Base-by-base conservation (phyloP, 2,888 invertebrate genomes). In the Drosophila mulleri region DNA sequence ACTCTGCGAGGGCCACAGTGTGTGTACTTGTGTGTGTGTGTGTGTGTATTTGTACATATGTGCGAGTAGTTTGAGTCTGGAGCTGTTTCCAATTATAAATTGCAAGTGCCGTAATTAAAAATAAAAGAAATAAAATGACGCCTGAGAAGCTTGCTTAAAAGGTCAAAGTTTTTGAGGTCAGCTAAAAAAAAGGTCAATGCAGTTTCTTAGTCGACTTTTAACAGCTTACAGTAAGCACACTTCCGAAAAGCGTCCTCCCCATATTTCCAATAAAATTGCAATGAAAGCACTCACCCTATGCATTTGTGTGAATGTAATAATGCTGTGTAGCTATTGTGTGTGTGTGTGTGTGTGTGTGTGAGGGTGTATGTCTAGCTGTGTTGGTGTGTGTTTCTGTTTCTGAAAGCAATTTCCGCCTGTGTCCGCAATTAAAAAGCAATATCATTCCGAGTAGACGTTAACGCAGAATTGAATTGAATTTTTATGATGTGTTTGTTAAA, bases 371-470 rank as follows among this genome's bases (percentile, higher is more conserved):
- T 59, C 47, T 39, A 32, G 23, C 3, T 39, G 48, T 48, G 53
- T 23, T 14, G 44, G 20, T 42, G 26, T 66, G 44, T 44, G 70
- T 58, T 48, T 60, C 73, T 67, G 75, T 67, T 58, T 75, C 67
- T 72, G 76, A 86, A 83, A 77, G 83, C 88, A 90, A 91, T 90
- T 90, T 90, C 86, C 90, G 82, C 82, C 80, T 82, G 81, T 86
- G 86, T 81, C 91, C 88, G 87, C 91, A 91, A 91, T 91, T 91
- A 91, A 91, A 89, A 88, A 90, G 89, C 89, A 88, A 90, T 90
- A 89, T 80, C 82, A 83, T 75, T 64, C 77, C 52, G 61, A 74
- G 74, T 62, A 77, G 70, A 78, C 81, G 73, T 76, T 79, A 86
- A 81, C 78, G 78, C 78, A 82, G 82, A 81, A 80, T 82, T 80